phyloP scores from a whole-genome alignment of 2,113 vertebrate species.

The Galbula dea region DNA sequence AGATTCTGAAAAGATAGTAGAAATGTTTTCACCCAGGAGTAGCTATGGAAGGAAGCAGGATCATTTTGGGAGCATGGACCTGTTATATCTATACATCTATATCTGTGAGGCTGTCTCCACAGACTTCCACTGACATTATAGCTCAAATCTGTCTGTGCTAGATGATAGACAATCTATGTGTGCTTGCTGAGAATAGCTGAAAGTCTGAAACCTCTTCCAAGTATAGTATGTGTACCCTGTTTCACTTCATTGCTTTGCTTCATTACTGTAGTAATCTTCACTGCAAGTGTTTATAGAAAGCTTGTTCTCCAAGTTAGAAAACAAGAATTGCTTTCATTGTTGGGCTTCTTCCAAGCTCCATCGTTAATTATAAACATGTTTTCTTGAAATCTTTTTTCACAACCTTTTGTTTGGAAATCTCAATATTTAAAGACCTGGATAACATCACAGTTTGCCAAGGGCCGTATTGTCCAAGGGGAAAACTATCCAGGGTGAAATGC shows the following conservation, averaged over 20 bases:
- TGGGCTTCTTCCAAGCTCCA: conserved; percentile 22
- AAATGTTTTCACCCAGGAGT: background rate
- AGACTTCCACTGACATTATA: background rate
- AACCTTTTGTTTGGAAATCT: conserved; percentile 31
- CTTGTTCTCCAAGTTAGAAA: conserved; percentile 50
- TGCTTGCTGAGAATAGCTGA: background rate
- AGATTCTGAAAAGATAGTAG: background rate
- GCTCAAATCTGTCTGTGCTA: background rate
- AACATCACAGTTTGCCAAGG: conserved; percentile 17
- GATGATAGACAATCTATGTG: background rate
- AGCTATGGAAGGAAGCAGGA: background rate
- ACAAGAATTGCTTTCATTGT: conserved; percentile 44
- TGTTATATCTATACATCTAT: too few species aligned
- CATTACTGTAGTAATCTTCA: conserved; percentile 39
- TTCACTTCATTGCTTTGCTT: conserved; percentile 36
- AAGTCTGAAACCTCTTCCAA: conserved; percentile 34
- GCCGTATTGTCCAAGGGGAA: background rate
- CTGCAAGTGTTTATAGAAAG: background rate
- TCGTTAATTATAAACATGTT: conserved; percentile 38
- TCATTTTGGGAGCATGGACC: background rate
- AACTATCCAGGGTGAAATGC: background rate
- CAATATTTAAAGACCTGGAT: conserved; percentile 23
- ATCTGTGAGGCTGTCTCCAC: background rate
- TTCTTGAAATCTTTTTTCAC: conserved; percentile 40
- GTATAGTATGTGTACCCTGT: background rate